phyloP scores from a whole-genome alignment of 2,113 vertebrate species.

The Pungitius pungitius region DNA sequence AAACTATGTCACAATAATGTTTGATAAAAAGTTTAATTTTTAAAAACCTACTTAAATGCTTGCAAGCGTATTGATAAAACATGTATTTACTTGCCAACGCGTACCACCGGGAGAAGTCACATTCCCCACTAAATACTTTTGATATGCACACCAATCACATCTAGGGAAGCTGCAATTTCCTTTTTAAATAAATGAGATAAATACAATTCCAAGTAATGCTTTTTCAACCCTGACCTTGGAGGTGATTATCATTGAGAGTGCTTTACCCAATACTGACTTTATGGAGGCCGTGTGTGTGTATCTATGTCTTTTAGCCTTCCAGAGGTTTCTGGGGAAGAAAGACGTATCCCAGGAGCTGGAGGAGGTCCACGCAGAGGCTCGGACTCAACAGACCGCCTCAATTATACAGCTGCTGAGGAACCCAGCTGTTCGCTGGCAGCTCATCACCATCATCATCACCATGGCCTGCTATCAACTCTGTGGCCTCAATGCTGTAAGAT shows the following conservation, averaged over 20 bases:
- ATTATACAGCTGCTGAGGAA: slow-evolving; percentile 82
- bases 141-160: not conserved
- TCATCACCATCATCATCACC: slow-evolving; percentile 85
- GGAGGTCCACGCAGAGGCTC: slow-evolving; percentile 85
- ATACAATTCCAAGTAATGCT: not conserved
- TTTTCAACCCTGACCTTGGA: not conserved
- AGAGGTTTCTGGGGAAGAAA: slow-evolving; percentile 86
- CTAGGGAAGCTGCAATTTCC: not conserved
- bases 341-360: slow-evolving; percentile 88
- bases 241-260: not conserved
- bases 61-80: not conserved
- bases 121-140: not conserved
- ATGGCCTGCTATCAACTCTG: slow-evolving; percentile 98
- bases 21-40: not conserved
- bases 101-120: not conserved
- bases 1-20: not conserved
- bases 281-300: slow-evolving; percentile 2
- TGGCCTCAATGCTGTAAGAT: slow-evolving; percentile 92
- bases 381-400: slow-evolving; percentile 78
- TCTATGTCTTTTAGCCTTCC: slow-evolving; percentile 83
- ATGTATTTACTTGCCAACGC: not conserved
- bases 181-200: not conserved
- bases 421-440: slow-evolving; percentile 85
- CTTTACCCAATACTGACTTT: not conserved
- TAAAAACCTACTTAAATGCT: too few relatives aligned